Evolutionary conservation across 2,113 vertebrate genomes (phyloP), one percentile per base, ranked within the genome.

Genomic region (Cottus gobio): DNA sequence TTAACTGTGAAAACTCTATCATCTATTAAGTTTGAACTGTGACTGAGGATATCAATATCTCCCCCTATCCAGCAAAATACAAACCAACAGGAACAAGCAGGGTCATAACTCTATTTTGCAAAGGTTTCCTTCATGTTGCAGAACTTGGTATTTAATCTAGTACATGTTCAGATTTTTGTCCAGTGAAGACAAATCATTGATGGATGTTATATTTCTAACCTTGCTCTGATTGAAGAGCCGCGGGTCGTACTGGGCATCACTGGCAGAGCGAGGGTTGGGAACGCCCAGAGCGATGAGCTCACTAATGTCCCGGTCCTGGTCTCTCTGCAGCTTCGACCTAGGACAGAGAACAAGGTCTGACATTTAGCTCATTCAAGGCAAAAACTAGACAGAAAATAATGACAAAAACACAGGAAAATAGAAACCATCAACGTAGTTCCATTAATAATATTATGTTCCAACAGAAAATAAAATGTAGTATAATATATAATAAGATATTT

Each of bases 281-380:
- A 97, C 93, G 13, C 97, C 97, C 36, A 99, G 92, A 57, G 97
- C 98, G 75, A 99, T 99, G 73, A 97, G 94, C 93, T 99, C 98
- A 62, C 98, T 99, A 93, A 99, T 96, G 86, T 99, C 98, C 91
- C 98, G 94, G 88, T 99, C 98, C 91, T 99, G 97, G 80, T 99
- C 99, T 90, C 97, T 95, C 93, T 99, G 98, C 63, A 99, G 94
- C 90, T 99, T 99, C 0, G 97, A 99, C 94, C 98, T 99, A 85
- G 0, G 9, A 63, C 20, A 22, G 0, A 63, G 7, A 65, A 75
- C 4, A 18, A 61, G 0, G 22, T 26, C 0, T 2, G 20, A 64
- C 0, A 30, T 13, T 65, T 16, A 68, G 28, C 24, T 30, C n/a
- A 5, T 6, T 52, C 12, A 26, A 7, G 7, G 18, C 20, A 37